These are phyloP conservation scores for Dryocosmus kuriphilus DNA, from an alignment of 2,888 invertebrate species.

Conservation along the genomic window DNA sequence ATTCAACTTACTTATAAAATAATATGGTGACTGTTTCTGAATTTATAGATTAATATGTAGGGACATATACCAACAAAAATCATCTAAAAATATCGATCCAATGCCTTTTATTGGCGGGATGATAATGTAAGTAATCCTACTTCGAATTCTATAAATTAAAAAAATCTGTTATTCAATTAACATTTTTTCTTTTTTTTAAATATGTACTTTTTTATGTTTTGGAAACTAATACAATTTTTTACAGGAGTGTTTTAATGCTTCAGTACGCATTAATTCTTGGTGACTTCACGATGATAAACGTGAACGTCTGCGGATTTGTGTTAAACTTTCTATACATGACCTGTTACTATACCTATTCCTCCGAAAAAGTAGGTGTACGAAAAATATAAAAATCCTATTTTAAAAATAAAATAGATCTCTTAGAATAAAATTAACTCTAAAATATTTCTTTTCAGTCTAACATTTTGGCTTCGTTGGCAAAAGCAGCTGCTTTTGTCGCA, in stretches of 20 bases:
- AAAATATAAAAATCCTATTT: conserved; percentile 3
- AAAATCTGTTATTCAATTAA: not conserved
- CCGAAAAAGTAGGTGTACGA: conserved; percentile 73
- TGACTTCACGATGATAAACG: conserved; percentile 87
- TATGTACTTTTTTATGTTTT: not conserved
- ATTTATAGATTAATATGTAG: conserved; percentile 82
- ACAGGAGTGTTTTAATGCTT: conserved; percentile 86
- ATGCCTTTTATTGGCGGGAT: conserved; percentile 88
- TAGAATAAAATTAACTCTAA: not conserved
- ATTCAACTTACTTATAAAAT: too few species aligned
- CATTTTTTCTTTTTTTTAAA: not conserved
- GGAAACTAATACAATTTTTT: conserved; percentile 47
- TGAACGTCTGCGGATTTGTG: conserved; percentile 86
- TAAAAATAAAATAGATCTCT: not conserved
- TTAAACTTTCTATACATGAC: conserved; percentile 84
- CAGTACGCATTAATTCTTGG: conserved; percentile 86
- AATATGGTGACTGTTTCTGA: not conserved
- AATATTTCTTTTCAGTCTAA: conserved; percentile 57
- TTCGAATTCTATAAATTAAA: conserved; percentile 18
- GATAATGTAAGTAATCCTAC: conserved; percentile 83
- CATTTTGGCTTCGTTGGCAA: conserved; percentile 74
- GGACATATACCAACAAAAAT: conserved; percentile 85
- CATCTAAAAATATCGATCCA: conserved; percentile 83
- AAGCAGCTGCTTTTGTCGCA: conserved; percentile 80
- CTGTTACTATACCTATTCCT: conserved; percentile 84